Evolutionary conservation across 1,140 invertebrate species (phyloP), one percentile per base, ranked within the genome.

Genomic region (Dreissena rostriformis): DNA sequence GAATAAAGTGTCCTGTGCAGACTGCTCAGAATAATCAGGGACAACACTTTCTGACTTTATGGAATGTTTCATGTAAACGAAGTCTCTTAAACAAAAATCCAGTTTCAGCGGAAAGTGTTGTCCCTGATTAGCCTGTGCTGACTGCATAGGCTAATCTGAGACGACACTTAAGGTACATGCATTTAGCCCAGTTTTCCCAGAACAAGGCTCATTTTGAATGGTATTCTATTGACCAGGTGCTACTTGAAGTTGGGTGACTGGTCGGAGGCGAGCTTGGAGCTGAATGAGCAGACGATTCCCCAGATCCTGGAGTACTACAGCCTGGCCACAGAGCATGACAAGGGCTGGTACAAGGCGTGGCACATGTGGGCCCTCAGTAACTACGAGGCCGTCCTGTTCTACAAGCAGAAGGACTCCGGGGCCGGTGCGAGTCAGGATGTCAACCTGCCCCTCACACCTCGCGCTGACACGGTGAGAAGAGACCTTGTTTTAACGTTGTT

Each of bases 321-420:
- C 51, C 95, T 96, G 49, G 98, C 99, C 0, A 99, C 97, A 5
- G 96, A 97, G 86, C 96, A 98, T 88, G 97, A 99, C 92, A 95
- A 96, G 53, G 92, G 94, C 68, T 95, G 94, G 94, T 95, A 95
- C 86, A 95, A 99, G 95, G 98, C 98, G 0, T 99, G 99, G 98
- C 98, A 99, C 93, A 96, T 98, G 2, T 98, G 97, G 95, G 99
- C 99, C 0, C 98, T 98, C 87, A 98, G 98, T 95, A 99, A 99
- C 93, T 99, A 98, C 91, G 98, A 99, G 94, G 97, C 98, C 0
- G 97, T 99, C 17, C 91, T 98, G 0, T 98, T 97, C 93, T 97
- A 97, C 92, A 98, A 97, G 92, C 96, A 96, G 85, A 95, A 95
- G 89, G 88, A 87, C 74, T 52, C 74, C 14, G 83, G 80, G 28